A percentile compares a stretch with the other conserved stretches of the same genome.
Evolutionary conservation across 2,797 vertebrate genomes (phyloP).

Genomic region (Lithobates pipiens): DNA sequence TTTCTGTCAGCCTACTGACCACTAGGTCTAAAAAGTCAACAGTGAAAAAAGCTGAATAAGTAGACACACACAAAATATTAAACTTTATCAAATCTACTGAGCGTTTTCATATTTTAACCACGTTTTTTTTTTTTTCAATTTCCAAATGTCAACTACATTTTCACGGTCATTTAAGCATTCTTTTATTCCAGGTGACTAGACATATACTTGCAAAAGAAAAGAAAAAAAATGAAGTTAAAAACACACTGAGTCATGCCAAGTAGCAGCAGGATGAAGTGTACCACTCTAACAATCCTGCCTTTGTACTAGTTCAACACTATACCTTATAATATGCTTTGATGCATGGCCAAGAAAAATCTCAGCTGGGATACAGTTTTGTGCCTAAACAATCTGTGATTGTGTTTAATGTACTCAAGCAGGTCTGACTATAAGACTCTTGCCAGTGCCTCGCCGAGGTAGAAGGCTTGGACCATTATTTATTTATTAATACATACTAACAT

Average conservation of each 20-base stretch:
- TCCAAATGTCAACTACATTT: constrained; percentile 68
- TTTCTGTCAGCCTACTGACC: too few species aligned
- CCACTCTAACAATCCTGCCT: constrained; percentile 83
- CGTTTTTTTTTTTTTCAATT: constrained; percentile 55
- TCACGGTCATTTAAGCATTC: constrained; percentile 72
- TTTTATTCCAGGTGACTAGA: constrained; percentile 77
- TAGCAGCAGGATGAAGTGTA: constrained; percentile 79
- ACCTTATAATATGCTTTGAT: constrained; percentile 87
- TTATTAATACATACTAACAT: constrained; percentile 2
- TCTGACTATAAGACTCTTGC: constrained; percentile 81
- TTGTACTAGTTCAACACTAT: constrained; percentile 84
- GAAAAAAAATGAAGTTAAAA: constrained; percentile 72
- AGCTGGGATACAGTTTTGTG: constrained; percentile 86
- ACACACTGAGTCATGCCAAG: constrained; percentile 75
- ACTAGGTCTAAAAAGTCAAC: too few species aligned
- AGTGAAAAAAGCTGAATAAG: background rate
- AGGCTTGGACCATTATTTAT: constrained; percentile 53
- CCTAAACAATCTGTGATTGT: constrained; percentile 86
- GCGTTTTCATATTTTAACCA: background rate
- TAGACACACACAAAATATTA: background rate
- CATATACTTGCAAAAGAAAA: constrained; percentile 66
- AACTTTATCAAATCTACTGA: background rate
- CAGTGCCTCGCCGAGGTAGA: constrained; percentile 78
- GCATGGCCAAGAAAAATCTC: constrained; percentile 86
- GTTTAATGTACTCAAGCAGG: constrained; percentile 87